Evolutionary conservation across 2,888 invertebrate genomes (phyloP), one percentile per base, ranked within the genome.

Genomic region (Sarcophaga caerulescens): DNA sequence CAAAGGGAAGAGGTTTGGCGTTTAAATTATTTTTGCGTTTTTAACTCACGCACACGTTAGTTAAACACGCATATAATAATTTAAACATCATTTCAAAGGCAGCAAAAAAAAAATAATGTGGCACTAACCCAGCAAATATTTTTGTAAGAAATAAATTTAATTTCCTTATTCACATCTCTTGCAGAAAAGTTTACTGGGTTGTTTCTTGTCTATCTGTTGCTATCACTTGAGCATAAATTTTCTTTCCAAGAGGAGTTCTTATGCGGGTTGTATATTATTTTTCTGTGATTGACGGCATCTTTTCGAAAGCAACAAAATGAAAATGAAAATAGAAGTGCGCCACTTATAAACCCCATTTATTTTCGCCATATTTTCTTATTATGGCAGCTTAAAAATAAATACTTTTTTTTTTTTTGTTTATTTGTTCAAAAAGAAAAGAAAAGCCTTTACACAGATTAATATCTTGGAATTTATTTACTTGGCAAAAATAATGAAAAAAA

Each of bases 201-300:
- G 4, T 52, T 52, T 4, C 52, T 52, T 12, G 17, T 14, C 14
- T 52, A 52, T 52, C 52, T 52, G 52, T 52, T 52, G n/a, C 23
- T 63, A 62, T 52, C 47, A 14, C 47, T 35, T 35, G 35, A 35
- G 35, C 35, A 35, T 35, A 35, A 35, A 35, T 35, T 35, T 35
- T 35, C 35, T 35, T 35, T 57, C 1, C 5, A 21, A 73, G 65
- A 80, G 65, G n/a, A 21, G 2, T 21, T 45, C 65, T n/a, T 79
- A 17, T 59, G 17, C 14, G n/a, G 17, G 60, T 17, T 60, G 21
- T 60, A 19, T 47, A 10, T 44, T 45, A 19, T 35, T 52, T 45
- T 70, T 35, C 59, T 65, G 59, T 84, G 70, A 84, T 84, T 84
- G 70, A 84, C 79, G 79, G 73, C 74, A 66, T 65, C 62, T 57